Evolutionary conservation across 2,888 invertebrate genomes (phyloP).

Genomic region (Eupeodes luniger): DNA sequence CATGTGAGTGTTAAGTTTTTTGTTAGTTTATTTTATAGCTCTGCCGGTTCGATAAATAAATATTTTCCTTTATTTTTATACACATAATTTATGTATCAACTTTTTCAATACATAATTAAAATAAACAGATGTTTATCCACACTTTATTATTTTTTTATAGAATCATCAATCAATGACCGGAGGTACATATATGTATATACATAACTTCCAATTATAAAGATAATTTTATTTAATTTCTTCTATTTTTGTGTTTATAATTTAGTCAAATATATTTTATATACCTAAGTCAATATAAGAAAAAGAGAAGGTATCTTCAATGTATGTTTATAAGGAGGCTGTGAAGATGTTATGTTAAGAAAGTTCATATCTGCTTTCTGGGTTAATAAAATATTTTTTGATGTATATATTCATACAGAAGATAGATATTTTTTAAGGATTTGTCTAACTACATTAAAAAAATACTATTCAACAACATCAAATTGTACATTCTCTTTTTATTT

Average conservation of each 20-base stretch:
- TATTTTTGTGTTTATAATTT: neutral
- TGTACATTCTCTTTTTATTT: neutral
- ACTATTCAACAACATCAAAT: slow-evolving; percentile 48
- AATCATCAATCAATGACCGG: slow-evolving; percentile 9
- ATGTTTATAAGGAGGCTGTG: neutral
- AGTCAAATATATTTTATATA: neutral
- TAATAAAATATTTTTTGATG: neutral
- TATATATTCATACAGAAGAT: slow-evolving; percentile 15
- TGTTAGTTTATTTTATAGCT: slow-evolving; percentile 27
- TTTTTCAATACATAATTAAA: neutral
- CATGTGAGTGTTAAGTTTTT: slow-evolving; percentile 55
- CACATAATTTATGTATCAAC: neutral
- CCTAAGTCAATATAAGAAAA: neutral
- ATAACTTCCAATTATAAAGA: slow-evolving; percentile 1
- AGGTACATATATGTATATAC: neutral
- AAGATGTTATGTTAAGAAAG: slow-evolving; percentile 17
- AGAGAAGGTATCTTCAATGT: neutral
- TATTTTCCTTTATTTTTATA: slow-evolving; percentile 30
- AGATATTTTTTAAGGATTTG: slow-evolving; percentile 46
- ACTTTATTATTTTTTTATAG: neutral
- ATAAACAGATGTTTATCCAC: neutral
- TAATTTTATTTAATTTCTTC: neutral
- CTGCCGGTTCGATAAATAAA: slow-evolving; percentile 22
- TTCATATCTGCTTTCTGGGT: neutral
- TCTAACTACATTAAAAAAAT: slow-evolving; percentile 68